Percentiles rank a stretch among this genome's conserved stretches.
Evolutionary conservation across 2,888 invertebrate genomes (phyloP).

Genomic region (Polyploca ridens): DNA sequence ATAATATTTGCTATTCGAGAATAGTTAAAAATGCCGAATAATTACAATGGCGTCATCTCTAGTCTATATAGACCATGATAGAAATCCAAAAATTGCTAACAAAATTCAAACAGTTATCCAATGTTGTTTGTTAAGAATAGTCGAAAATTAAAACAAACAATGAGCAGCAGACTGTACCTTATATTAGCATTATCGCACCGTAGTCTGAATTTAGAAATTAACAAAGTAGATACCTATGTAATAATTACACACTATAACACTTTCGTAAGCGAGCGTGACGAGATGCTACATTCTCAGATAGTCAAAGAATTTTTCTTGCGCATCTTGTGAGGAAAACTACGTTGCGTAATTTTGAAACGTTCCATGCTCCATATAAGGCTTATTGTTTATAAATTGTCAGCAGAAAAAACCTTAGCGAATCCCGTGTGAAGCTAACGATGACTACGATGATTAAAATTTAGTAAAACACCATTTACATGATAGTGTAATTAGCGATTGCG

Average conservation of each 20-base stretch:
- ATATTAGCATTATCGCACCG: neutral
- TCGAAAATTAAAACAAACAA: neutral
- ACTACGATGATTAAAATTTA: conserved; percentile 25
- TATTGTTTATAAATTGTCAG: conserved; percentile 50
- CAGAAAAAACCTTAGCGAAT: conserved; percentile 43
- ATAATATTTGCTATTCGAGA: no score
- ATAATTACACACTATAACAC: conserved; percentile 30
- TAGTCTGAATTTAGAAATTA: conserved; percentile 29
- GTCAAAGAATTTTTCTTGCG: conserved; percentile 36
- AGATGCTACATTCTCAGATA: conserved; percentile 29
- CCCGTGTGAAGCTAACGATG: conserved; percentile 43
- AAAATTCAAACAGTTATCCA: neutral
- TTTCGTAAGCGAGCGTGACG: conserved; percentile 36
- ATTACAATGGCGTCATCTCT: no score
- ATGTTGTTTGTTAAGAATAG: neutral
- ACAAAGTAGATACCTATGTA: conserved; percentile 20
- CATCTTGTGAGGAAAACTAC: conserved; percentile 45
- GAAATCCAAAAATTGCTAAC: no score
- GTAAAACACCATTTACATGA: conserved; percentile 32
- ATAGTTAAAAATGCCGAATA: no score
- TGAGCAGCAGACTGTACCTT: neutral
- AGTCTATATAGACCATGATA: no score
- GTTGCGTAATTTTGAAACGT: conserved; percentile 54
- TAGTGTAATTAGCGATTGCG: conserved; percentile 28
- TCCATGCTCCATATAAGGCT: conserved; percentile 56